Evolutionary conservation across 2,113 vertebrate species (phyloP).

Genomic region (Perca fluviatilis): DNA sequence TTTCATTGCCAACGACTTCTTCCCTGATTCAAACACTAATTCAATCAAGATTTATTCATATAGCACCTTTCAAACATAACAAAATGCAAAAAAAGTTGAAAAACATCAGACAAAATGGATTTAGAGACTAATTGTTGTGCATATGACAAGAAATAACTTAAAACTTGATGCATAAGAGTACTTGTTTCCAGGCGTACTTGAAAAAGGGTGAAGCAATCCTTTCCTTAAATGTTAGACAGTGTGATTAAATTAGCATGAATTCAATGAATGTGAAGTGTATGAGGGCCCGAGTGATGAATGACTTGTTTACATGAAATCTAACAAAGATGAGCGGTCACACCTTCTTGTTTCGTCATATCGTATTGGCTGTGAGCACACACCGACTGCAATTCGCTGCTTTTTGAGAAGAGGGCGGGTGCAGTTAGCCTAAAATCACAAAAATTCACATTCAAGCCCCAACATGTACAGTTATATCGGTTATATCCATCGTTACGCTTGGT

Average conservation of each 20-base stretch:
- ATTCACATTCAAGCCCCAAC: neutral
- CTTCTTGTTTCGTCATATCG: neutral
- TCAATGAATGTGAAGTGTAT: neutral
- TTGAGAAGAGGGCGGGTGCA: slow-evolving; percentile 20
- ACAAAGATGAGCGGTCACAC: slow-evolving; percentile 56
- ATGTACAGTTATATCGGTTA: neutral
- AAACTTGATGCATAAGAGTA: neutral
- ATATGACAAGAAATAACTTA: neutral
- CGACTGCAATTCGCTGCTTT: slow-evolving; percentile 39
- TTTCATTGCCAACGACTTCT: no score
- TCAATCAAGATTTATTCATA: no score
- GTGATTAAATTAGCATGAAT: neutral
- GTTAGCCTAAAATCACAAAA: neutral
- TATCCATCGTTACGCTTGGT: neutral
- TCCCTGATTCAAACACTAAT: neutral
- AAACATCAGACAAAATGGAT: no score
- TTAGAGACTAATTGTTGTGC: neutral
- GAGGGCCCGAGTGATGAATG: slow-evolving; percentile 10
- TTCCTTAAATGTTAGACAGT: neutral
- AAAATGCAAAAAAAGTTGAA: no score
- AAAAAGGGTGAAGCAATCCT: neutral
- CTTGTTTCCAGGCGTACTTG: neutral
- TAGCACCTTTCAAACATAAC: no score
- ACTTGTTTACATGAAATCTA: slow-evolving; percentile 53
- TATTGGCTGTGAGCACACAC: slow-evolving; percentile 42